These are phyloP conservation scores for Heliconius hewitsoni DNA, from an alignment of 1,140 invertebrate species.

Conservation along the genomic window DNA sequence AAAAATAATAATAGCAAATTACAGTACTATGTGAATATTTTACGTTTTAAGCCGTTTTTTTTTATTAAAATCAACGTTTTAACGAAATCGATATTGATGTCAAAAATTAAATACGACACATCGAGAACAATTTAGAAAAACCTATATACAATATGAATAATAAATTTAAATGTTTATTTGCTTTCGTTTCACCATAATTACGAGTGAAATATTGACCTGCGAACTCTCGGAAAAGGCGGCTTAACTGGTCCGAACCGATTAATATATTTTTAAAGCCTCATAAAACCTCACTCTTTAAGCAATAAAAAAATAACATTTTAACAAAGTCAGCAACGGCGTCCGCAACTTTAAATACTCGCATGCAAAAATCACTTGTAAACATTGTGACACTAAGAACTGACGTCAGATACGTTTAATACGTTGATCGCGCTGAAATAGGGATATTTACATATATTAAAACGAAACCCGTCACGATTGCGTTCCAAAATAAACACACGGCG, in stretches of 20 bases:
- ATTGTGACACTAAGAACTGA: conserved; percentile 70
- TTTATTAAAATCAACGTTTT: neutral
- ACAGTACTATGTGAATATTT: neutral
- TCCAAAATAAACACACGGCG: conserved; percentile 58
- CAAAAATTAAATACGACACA: neutral
- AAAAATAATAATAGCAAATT: neutral
- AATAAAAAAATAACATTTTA: conserved; percentile 79
- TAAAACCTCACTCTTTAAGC: conserved; percentile 79
- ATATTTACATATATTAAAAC: conserved; percentile 68
- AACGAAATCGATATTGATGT: neutral
- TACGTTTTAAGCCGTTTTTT: neutral
- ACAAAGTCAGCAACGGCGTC: conserved; percentile 64
- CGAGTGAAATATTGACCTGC: conserved; percentile 71
- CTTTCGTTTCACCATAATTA: conserved; percentile 59
- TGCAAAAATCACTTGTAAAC: conserved; percentile 73
- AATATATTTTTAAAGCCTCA: conserved; percentile 79
- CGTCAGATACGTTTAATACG: conserved; percentile 56
- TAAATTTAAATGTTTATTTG: conserved; percentile 62
- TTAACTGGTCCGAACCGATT: conserved; percentile 63
- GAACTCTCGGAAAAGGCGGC: conserved; percentile 65
- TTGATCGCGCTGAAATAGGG: conserved; percentile 53
- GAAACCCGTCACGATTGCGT: conserved; percentile 52
- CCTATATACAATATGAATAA: neutral
- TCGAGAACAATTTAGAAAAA: neutral
- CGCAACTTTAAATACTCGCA: conserved; percentile 57